phyloP scores from a whole-genome alignment of 2,888 invertebrate genomes.

The Mimas tiliae region DNA sequence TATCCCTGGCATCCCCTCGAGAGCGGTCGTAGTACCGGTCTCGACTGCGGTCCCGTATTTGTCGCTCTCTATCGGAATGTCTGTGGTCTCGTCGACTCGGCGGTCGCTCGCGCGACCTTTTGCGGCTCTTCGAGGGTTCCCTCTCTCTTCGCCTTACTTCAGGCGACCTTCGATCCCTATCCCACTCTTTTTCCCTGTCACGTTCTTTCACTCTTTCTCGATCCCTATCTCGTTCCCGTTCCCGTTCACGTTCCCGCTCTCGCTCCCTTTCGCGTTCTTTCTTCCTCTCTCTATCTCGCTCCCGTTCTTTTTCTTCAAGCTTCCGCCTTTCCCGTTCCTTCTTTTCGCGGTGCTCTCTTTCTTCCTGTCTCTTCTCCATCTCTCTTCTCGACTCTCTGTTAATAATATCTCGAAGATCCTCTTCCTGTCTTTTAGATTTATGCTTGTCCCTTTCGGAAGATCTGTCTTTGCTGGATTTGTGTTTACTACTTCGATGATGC shows the following conservation, averaged over 20 bases:
- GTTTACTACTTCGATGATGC: conserved; percentile 67
- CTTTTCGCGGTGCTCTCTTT: conserved; percentile 69
- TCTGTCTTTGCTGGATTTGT: conserved; percentile 67
- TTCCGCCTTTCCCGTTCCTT: conserved; percentile 61
- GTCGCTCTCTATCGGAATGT: conserved; percentile 32
- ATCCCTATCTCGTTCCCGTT: conserved; percentile 43
- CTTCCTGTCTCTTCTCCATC: conserved; percentile 65
- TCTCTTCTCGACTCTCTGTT: conserved; percentile 65
- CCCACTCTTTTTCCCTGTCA: conserved; percentile 42
- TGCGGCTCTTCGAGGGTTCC: conserved; percentile 53
- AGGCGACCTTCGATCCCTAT: conserved; percentile 44
- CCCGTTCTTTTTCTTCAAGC: conserved; percentile 49
- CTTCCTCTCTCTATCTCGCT: conserved; percentile 43
- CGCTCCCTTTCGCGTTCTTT: conserved; percentile 49
- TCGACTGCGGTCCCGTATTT: conserved; percentile 26
- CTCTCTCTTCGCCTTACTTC: conserved; percentile 40
- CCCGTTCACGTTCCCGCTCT: conserved; percentile 43
- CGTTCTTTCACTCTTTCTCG: conserved; percentile 39
- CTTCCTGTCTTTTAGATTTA: conserved; percentile 61
- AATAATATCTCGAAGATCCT: conserved; percentile 74
- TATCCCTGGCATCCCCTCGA: conserved; percentile 53
- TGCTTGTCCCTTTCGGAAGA: conserved; percentile 51
- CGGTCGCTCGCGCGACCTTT: conserved; percentile 43
- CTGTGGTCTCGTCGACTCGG: conserved; percentile 44
- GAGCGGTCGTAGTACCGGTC: conserved; percentile 56